phyloP scores from a whole-genome alignment of 2,113 vertebrate species.

The Phylloscopus trochiloides region DNA sequence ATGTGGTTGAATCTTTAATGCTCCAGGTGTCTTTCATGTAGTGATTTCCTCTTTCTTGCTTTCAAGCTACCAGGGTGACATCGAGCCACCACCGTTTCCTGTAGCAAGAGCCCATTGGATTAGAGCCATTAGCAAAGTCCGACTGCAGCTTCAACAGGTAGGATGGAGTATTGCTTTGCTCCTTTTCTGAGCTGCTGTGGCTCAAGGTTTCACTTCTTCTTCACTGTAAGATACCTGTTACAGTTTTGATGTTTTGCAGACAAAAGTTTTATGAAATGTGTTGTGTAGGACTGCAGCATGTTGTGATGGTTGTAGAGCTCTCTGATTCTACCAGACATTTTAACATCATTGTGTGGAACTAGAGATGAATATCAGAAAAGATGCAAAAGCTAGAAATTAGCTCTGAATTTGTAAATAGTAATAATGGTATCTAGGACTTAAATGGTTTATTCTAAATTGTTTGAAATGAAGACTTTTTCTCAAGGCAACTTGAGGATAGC shows the following conservation, averaged over 20 bases:
- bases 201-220: background rate
- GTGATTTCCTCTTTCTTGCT: constrained; percentile 15
- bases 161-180: background rate
- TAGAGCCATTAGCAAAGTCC: constrained; percentile 93
- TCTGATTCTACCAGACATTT: background rate
- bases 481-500: constrained; percentile 8
- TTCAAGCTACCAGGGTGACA: constrained; percentile 72
- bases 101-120: constrained; percentile 89
- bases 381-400: background rate
- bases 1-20: background rate
- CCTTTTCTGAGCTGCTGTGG: background rate
- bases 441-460: background rate
- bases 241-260: background rate
- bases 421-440: background rate
- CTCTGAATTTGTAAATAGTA: background rate
- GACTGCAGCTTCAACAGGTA: constrained; percentile 92
- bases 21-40: background rate
- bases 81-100: constrained; percentile 78
- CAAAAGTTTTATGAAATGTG: background rate
- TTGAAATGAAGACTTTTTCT: background rate
- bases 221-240: background rate
- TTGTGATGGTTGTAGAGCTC: background rate
- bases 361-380: background rate
- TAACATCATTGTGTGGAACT: background rate
- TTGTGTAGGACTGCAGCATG: background rate